Evolutionary conservation across 2,888 invertebrate genomes (phyloP).

Genomic region (Tridacna gigas): DNA sequence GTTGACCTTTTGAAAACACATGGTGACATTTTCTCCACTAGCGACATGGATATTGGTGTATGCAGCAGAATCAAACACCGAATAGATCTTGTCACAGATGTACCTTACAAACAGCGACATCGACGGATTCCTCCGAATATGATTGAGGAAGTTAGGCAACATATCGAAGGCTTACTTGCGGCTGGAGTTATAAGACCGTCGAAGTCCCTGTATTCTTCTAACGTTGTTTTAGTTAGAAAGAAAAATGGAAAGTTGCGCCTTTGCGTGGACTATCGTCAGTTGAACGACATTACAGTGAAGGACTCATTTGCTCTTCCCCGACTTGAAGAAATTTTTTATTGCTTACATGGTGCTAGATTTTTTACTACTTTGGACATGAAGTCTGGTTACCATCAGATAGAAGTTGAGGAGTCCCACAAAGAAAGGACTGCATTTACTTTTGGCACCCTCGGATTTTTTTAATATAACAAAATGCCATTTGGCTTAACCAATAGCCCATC

Average conservation of each 20-base stretch:
- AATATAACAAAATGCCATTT: slow-evolving; percentile 21
- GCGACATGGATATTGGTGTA: slow-evolving; percentile 4
- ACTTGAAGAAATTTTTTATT: slow-evolving; percentile 10
- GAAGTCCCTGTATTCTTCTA: background rate
- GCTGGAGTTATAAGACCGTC: slow-evolving; percentile 6
- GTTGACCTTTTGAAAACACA: slow-evolving; percentile 1
- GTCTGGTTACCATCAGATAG: slow-evolving; percentile 20
- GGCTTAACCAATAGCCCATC: slow-evolving; percentile 14
- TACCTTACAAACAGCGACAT: slow-evolving; percentile 13
- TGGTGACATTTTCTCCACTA: slow-evolving; percentile 1
- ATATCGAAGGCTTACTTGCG: slow-evolving; percentile 5
- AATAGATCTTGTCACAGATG: slow-evolving; percentile 5
- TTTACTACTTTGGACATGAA: slow-evolving; percentile 21
- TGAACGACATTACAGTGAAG: slow-evolving; percentile 3
- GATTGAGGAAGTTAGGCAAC: slow-evolving; percentile 16
- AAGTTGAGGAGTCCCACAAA: slow-evolving; percentile 8
- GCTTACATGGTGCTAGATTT: background rate
- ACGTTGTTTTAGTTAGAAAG: slow-evolving; percentile 14
- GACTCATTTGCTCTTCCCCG: slow-evolving; percentile 11
- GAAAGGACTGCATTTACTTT: slow-evolving; percentile 8
- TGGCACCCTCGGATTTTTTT: slow-evolving; percentile 6
- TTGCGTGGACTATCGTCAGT: slow-evolving; percentile 3
- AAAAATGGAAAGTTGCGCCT: slow-evolving; percentile 3
- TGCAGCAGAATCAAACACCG: slow-evolving; percentile 2
- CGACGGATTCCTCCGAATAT: slow-evolving; percentile 13